These are phyloP conservation scores for Pteromalus puparum DNA, from an alignment of 1,140 invertebrate genomes.

Conservation along the genomic window DNA sequence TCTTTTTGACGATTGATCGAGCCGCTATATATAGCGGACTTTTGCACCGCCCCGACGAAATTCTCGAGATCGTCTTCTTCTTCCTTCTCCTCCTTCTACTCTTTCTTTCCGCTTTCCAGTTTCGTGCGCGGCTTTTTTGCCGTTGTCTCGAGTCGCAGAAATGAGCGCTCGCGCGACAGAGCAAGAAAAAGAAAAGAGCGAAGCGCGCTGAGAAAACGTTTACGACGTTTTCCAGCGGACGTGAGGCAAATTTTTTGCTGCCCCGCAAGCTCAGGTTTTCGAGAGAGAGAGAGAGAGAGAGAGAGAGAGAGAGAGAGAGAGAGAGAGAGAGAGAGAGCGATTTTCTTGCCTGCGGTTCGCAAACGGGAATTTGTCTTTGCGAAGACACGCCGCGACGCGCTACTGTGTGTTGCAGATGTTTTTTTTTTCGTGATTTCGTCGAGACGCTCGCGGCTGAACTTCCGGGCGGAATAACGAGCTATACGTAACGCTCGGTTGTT, in stretches of 20 bases:
- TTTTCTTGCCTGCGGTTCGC: constrained; percentile 16
- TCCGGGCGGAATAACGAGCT: not conserved
- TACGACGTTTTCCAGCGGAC: constrained; percentile 18
- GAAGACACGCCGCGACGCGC: not conserved
- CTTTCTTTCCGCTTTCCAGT: constrained; percentile 1
- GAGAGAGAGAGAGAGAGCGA: not conserved
- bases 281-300: not conserved
- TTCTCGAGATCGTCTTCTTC: constrained; percentile 1
- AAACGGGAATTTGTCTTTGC: constrained; percentile 8
- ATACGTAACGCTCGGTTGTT: not conserved
- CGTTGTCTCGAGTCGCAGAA: not conserved
- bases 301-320: not conserved
- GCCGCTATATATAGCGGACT: not conserved
- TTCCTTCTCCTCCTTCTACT: not conserved
- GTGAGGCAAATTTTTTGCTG: constrained; percentile 39
- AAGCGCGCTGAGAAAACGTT: constrained; percentile 24
- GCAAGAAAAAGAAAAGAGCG: not conserved
- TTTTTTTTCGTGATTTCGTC: not conserved
- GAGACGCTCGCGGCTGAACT: not conserved
- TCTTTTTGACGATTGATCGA: constrained; percentile 45
- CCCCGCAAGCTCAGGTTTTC: not conserved
- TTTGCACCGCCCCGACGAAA: not conserved
- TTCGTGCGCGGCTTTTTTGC: constrained; percentile 19
- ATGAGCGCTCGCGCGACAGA: not conserved
- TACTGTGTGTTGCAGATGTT: not conserved